phyloP scores from a whole-genome alignment of 2,797 vertebrate species.

The Sebastes melanostomus region DNA sequence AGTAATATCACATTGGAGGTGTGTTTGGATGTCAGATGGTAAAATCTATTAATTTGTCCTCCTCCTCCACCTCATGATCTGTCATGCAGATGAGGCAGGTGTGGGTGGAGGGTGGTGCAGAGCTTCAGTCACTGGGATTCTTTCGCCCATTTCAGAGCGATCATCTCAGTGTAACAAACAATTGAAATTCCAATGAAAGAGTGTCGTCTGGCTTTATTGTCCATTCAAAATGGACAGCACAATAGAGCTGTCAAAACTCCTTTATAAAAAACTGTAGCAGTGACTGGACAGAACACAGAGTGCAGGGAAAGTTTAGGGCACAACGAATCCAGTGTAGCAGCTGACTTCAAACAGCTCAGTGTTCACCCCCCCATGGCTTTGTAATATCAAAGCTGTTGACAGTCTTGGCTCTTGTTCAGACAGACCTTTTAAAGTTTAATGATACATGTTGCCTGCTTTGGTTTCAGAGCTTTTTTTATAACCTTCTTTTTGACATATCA shows the following conservation, averaged over 20 bases:
- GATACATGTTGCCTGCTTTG: constrained; percentile 29
- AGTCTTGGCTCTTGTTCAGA: constrained; percentile 45
- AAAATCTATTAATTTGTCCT: background rate
- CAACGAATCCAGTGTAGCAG: background rate
- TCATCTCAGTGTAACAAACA: background rate
- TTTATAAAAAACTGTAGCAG: background rate
- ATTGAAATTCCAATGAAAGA: background rate
- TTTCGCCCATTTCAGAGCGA: background rate
- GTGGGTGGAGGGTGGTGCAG: background rate
- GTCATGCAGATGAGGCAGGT: background rate
- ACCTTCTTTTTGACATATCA: background rate
- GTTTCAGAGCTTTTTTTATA: background rate
- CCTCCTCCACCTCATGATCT: background rate
- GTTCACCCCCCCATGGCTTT: background rate
- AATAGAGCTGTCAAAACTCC: background rate
- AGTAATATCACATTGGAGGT: background rate
- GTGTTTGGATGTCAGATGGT: background rate
- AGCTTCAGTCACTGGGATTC: background rate
- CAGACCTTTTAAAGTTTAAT: constrained; percentile 52
- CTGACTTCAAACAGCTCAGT: constrained; percentile 31
- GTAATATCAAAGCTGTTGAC: constrained; percentile 42
- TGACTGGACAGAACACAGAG: background rate
- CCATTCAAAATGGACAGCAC: background rate
- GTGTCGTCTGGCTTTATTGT: background rate
- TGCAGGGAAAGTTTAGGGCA: background rate